Percentiles rank a stretch among this genome's conserved stretches.
Evolutionary conservation across 2,113 vertebrate species (phyloP).

Genomic region (Setophaga coronata): DNA sequence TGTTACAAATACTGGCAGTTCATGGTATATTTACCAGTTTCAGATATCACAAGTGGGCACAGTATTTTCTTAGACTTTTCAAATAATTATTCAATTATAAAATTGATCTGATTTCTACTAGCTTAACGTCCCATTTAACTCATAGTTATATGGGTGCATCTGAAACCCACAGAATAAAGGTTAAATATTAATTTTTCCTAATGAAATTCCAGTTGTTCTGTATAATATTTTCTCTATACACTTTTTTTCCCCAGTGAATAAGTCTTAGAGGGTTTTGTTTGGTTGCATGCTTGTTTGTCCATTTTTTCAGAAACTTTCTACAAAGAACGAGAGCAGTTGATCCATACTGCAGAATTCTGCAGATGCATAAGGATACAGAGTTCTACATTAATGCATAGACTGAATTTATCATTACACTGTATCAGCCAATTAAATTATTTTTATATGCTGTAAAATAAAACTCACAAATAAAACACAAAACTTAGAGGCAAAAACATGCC

Average conservation of each 20-base stretch:
- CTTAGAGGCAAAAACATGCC: not conserved
- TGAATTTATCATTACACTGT: not conserved
- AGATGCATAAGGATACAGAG: not conserved
- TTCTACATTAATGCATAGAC: not conserved
- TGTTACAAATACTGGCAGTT: not conserved
- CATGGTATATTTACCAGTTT: not conserved
- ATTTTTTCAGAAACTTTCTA: not conserved
- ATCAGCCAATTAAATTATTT: not conserved
- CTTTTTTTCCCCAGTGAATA: not conserved
- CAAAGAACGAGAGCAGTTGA: not conserved
- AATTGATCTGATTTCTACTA: not conserved
- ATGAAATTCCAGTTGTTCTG: not conserved
- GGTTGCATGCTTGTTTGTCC: accelerated
- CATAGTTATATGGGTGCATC: not conserved
- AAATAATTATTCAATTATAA: not conserved
- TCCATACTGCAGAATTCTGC: not conserved
- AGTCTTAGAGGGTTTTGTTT: not conserved
- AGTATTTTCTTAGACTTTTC: not conserved
- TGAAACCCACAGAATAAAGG: not conserved
- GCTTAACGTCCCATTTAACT: not conserved
- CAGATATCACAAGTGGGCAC: not conserved
- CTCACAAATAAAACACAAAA: not conserved
- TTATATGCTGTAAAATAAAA: not conserved
- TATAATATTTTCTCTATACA: not conserved
- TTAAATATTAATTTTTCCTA: not conserved